phyloP scores from a whole-genome alignment of 2,113 vertebrate species.

The Hystrix brachyura region DNA sequence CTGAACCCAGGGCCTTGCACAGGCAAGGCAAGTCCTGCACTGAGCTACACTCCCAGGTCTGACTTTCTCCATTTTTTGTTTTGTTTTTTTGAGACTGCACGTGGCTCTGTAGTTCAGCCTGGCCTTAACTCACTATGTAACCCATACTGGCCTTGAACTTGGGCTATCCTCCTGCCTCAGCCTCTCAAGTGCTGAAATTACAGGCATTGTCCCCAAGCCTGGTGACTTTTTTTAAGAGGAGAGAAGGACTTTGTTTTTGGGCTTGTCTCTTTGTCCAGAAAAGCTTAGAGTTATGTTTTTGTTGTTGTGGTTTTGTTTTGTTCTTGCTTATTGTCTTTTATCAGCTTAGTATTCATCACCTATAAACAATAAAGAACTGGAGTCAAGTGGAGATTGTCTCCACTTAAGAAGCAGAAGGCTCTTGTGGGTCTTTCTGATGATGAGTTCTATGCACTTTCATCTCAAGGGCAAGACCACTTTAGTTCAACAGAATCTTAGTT shows the following conservation, averaged over 20 bases:
- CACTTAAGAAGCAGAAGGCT: background rate
- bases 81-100: background rate
- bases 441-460: constrained; percentile 42
- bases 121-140: background rate
- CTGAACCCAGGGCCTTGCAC: background rate
- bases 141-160: background rate
- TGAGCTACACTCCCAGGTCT: background rate
- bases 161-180: background rate
- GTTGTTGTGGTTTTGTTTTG: constrained; percentile 21
- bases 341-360: background rate
- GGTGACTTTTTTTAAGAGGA: constrained; percentile 20
- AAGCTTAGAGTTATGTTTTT: background rate
- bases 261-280: background rate
- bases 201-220: background rate
- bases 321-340: background rate
- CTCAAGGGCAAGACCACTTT: constrained; percentile 17
- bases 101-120: background rate
- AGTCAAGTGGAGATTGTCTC: background rate
- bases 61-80: background rate
- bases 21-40: background rate
- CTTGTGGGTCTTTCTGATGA: background rate
- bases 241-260: background rate
- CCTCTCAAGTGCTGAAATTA: background rate
- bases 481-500: constrained; percentile 18
- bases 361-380: background rate